phyloP scores from a whole-genome alignment of 2,797 vertebrate genomes.

The Potorous gilbertii region DNA sequence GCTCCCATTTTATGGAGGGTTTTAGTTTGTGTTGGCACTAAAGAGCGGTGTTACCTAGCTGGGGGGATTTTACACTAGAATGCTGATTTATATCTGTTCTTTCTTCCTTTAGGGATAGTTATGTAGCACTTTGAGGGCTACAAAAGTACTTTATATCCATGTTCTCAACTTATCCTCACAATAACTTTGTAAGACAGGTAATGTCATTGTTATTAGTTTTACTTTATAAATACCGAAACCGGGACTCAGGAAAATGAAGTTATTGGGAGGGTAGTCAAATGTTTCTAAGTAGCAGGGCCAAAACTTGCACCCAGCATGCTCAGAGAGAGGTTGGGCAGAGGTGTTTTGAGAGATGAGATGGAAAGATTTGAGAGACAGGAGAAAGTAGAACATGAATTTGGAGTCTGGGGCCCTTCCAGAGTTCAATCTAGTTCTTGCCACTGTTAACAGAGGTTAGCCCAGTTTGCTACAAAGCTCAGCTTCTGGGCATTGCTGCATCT shows the following conservation, averaged over 20 bases:
- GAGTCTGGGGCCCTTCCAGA: background rate
- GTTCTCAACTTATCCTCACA: background rate
- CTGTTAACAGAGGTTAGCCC: background rate
- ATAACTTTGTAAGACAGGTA: background rate
- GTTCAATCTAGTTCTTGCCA: background rate
- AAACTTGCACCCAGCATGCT: background rate
- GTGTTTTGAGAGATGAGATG: background rate
- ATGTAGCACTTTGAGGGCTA: slow-evolving; percentile 13
- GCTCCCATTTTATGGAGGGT: slow-evolving; percentile 45
- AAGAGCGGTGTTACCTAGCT: background rate
- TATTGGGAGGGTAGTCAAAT: background rate
- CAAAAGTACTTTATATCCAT: background rate
- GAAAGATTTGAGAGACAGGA: background rate
- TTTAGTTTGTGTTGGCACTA: slow-evolving; percentile 41
- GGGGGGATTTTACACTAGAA: slow-evolving; percentile 55
- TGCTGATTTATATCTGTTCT: slow-evolving; percentile 55
- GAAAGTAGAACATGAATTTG: background rate
- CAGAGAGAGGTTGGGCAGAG: background rate
- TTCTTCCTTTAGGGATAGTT: slow-evolving; percentile 12
- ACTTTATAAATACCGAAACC: background rate
- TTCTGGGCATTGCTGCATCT: background rate
- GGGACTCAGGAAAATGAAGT: background rate
- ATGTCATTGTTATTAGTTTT: background rate
- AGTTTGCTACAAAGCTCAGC: background rate
- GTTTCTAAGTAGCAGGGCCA: background rate